Conservation (phyloP, 53 echinoderm and acorn worm genomes). For the Temnopleurus reevesii region DNA sequence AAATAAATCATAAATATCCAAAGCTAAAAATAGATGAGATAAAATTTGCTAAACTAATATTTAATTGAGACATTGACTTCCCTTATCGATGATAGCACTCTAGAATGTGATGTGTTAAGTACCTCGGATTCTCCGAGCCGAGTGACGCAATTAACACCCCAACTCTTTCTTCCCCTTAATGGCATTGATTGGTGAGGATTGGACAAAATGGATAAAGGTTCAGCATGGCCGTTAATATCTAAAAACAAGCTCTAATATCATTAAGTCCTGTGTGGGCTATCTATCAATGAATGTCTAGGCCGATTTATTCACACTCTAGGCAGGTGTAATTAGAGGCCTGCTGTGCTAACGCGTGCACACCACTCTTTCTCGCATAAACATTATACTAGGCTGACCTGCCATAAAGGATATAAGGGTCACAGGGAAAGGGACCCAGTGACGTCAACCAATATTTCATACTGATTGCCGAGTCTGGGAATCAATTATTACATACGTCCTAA, state of each 20-base stretch:
- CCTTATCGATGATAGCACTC: not conserved
- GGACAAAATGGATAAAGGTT: not conserved
- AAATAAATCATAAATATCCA: not conserved
- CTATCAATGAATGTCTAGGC: conserved; percentile 2
- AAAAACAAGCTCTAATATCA: not conserved
- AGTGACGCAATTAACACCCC: conserved; percentile 9
- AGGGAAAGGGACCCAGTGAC: not conserved
- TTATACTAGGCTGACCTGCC: not conserved
- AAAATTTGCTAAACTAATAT: not conserved
- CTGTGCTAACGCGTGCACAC: not conserved
- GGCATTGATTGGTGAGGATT: not conserved
- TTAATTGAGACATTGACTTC: not conserved
- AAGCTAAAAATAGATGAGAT: not conserved
- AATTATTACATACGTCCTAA: conserved; percentile 32
- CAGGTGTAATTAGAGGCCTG: not conserved
- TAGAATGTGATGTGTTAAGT: not conserved
- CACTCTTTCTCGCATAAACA: not conserved
- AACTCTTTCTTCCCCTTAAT: not conserved
- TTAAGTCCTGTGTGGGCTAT: not conserved
- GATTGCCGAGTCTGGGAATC: conserved; percentile 21
- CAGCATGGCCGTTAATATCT: not conserved
- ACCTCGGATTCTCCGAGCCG: not conserved
- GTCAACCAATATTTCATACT: conserved; percentile 20
- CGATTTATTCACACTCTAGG: not conserved
- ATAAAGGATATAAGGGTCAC: not conserved